These are phyloP conservation scores for Rhodinocichla rosea DNA, from an alignment of 2,113 vertebrate genomes.

Conservation along the genomic window DNA sequence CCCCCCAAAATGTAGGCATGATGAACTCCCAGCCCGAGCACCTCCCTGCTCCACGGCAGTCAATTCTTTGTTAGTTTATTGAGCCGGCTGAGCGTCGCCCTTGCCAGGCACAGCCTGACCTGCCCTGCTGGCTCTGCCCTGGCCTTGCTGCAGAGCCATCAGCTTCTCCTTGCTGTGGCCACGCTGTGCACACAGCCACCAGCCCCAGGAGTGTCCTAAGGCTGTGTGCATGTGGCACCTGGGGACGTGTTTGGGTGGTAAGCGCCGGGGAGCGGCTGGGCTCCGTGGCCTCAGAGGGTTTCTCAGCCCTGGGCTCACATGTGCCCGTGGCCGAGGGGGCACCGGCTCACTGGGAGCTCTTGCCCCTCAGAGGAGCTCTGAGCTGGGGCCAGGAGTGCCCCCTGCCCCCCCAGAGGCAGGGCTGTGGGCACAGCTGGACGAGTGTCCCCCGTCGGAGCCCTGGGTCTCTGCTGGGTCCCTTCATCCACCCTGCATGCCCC, in stretches of 20 bases:
- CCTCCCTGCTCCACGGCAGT: neutral
- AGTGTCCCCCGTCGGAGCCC: neutral
- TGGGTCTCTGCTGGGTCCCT: neutral
- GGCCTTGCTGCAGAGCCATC: neutral
- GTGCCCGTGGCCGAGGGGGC: neutral
- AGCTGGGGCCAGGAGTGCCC: neutral
- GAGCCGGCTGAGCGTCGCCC: rapidly evolving
- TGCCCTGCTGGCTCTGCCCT: neutral
- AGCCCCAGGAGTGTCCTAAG: neutral
- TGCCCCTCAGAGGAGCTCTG: neutral
- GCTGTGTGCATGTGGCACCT: neutral
- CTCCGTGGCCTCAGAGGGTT: neutral
- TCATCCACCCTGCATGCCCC: neutral
- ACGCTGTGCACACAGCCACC: neutral
- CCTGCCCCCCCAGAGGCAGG: neutral
- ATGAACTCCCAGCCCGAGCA: neutral
- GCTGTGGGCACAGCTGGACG: rapidly evolving
- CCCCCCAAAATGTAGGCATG: rapidly evolving
- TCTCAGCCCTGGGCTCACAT: rapidly evolving
- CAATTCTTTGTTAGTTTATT: neutral
- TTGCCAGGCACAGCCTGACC: neutral
- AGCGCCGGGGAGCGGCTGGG: neutral
- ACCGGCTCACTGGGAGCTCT: neutral
- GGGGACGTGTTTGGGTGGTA: neutral
- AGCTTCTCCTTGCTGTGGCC: rapidly evolving